Evolutionary conservation across 1,140 invertebrate species (phyloP), one percentile per base, ranked within the genome.

Genomic region (Cyclina sinensis): DNA sequence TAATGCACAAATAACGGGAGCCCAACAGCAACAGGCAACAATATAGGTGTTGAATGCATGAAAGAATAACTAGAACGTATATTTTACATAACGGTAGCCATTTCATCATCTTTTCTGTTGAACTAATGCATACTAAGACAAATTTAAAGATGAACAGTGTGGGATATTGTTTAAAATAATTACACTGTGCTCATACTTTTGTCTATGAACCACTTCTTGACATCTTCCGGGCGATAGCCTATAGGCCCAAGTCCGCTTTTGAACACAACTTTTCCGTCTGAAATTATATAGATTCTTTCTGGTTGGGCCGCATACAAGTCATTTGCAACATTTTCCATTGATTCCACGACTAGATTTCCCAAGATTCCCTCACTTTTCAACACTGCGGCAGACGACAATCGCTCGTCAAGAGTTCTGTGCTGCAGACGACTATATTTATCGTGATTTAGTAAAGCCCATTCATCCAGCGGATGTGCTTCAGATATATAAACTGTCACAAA

Each of bases 251-350:
- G 21, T 9, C 84, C 89, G 4, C 92, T 87, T 46, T 83, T 57
- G 68, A 87, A 92, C 48, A 82, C 85, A 46, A 92, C 59, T 18
- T 74, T 65, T 16, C 89, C 90, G 70, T 93, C 87, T 21, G 76
- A 30, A 27, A 92, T 86, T 18, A 91, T 78, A 82, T 88, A 91
- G 48, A 92, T 74, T 35, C 92, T 80, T 51, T 92, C 92, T 43
- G 86, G 88, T n/a, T 78, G 27, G 1, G 84, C 89, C 9, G 81
- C 89, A 70, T 91, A 92, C n/a, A 62, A 43, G 16, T 24, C 54
- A 35, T 27, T 54, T 3, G 84, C 73, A 14, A 74, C 84, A 37
- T 91, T 89, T 21, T 59, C 78, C 87, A 92, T 90, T 5, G 87
- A 74, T 59, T 92, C 92, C 7, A 91, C 78, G 0, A 92, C 85